Conservation (phyloP, 2,888 invertebrate genomes). For the Drosophila anomelani region DNA sequence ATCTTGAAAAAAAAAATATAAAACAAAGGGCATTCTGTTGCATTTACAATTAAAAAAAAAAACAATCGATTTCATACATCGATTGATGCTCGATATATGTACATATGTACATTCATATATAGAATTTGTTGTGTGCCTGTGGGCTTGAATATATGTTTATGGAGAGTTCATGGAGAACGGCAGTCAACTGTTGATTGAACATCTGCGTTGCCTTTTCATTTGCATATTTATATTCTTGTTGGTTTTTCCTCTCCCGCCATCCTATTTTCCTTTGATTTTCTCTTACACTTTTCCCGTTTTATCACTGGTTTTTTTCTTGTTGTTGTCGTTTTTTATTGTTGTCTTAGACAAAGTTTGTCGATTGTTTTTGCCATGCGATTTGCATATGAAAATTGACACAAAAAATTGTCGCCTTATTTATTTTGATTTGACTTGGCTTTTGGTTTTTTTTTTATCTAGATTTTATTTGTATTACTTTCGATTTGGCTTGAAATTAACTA, state of each 20-base stretch:
- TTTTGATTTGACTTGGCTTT: constrained; percentile 27
- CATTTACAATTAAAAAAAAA: not conserved
- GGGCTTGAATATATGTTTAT: constrained; percentile 10
- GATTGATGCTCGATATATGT: not conserved
- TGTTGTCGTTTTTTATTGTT: constrained; percentile 15
- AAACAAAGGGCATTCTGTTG: not conserved
- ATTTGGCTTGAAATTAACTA: constrained; percentile 41
- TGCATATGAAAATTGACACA: constrained; percentile 68
- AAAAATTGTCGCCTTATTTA: constrained; percentile 31
- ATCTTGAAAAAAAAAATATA: not conserved
- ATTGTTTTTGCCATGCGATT: constrained; percentile 56
- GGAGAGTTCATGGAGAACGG: constrained; percentile 17
- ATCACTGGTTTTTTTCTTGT: not conserved
- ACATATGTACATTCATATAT: not conserved
- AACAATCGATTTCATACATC: constrained; percentile 4
- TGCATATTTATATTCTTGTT: constrained; percentile 52
- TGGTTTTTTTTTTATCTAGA: not conserved
- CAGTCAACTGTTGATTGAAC: constrained; percentile 54
- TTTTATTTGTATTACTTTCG: not conserved
- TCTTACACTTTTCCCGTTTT: not conserved
- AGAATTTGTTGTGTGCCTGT: constrained; percentile 1
- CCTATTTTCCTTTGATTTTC: constrained; percentile 14
- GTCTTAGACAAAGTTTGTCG: constrained; percentile 59
- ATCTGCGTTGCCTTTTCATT: constrained; percentile 50
- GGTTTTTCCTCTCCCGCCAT: constrained; percentile 22